Evolutionary conservation across 2,113 vertebrate genomes (phyloP), one percentile per base, ranked within the genome.

Genomic region (Eulemur rufifrons): DNA sequence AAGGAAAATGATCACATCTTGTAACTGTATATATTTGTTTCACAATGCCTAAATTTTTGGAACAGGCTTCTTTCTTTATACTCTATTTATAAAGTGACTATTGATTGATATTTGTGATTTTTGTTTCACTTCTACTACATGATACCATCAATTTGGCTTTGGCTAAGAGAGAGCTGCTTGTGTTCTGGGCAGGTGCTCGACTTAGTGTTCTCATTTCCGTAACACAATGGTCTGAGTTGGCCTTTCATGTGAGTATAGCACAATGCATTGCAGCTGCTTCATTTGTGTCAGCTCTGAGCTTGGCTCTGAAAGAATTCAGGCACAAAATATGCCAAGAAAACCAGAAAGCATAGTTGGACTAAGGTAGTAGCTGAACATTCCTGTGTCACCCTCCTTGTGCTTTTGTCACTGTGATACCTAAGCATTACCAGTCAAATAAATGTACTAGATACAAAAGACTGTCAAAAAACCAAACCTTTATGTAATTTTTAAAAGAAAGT

Each of bases 201-300:
- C 86, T 89, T 45, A 63, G 92, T 27, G 80, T 96, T 90, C 78
- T 94, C 95, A 89, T 95, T 97, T 93, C 73, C 64, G 86, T 92
- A 54, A 56, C 96, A 98, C 97, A 96, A 15, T 94, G 25, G 90
- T 96, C 93, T 64, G 89, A 97, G 61, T 97, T 91, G 96, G 92
- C 52, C 93, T 95, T 92, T 89, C 78, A 27, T 96, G 78, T 93
- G 87, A 95, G 50, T n/a, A 12, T 64, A 95, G 64, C 97, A 97
- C 96, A 97, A 93, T 96, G 86, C 86, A 89, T 91, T 1, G 6
- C 97, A 98, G 95, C 97, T 98, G 97, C 96, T 95, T 86, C 91
- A 17, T 97, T 97, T 94, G 89, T 94, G 83, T 93, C 92, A 93
- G 96, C 93, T 93, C 91, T 84, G 95, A 93, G 95, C 91, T 96